Percentiles rank a stretch among this genome's conserved stretches.
Evolutionary conservation across 2,888 invertebrate genomes (phyloP).

Genomic region (Agriopis aurantiaria): DNA sequence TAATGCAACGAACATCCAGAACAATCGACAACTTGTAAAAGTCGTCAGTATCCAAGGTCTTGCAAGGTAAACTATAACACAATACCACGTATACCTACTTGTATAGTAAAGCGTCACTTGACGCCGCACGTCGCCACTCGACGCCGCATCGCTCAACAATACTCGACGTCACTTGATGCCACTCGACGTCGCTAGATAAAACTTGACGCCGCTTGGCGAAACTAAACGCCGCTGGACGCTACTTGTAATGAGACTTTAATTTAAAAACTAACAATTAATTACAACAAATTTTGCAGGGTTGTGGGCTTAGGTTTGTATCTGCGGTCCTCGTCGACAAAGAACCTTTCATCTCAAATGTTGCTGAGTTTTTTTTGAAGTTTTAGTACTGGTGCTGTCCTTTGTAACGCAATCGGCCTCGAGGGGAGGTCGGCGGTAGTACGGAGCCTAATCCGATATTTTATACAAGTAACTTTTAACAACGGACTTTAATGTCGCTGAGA

Average conservation of each 20-base stretch:
- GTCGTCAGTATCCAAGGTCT: slow-evolving; percentile 14
- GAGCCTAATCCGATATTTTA: slow-evolving; percentile 60
- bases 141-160: too few relatives aligned
- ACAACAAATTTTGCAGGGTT: too few relatives aligned
- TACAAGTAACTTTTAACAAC: slow-evolving; percentile 47
- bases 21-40: slow-evolving; percentile 20
- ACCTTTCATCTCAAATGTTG: neutral
- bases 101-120: too few relatives aligned
- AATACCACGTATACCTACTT: neutral
- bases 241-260: too few relatives aligned
- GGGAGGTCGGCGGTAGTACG: slow-evolving; percentile 50
- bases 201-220: too few relatives aligned
- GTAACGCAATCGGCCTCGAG: slow-evolving; percentile 61
- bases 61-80: neutral
- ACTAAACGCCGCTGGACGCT: too few relatives aligned
- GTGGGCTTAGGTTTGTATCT: too few relatives aligned
- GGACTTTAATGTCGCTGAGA: slow-evolving; percentile 46
- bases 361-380: neutral
- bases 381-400: slow-evolving; percentile 9
- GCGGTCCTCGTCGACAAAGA: too few relatives aligned
- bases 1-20: slow-evolving; percentile 65
- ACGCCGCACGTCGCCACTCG: too few relatives aligned
- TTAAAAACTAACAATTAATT: too few relatives aligned
- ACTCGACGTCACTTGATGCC: too few relatives aligned
- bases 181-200: too few relatives aligned